phyloP scores from a whole-genome alignment of 2,113 vertebrate species.

The Plecotus auritus region DNA sequence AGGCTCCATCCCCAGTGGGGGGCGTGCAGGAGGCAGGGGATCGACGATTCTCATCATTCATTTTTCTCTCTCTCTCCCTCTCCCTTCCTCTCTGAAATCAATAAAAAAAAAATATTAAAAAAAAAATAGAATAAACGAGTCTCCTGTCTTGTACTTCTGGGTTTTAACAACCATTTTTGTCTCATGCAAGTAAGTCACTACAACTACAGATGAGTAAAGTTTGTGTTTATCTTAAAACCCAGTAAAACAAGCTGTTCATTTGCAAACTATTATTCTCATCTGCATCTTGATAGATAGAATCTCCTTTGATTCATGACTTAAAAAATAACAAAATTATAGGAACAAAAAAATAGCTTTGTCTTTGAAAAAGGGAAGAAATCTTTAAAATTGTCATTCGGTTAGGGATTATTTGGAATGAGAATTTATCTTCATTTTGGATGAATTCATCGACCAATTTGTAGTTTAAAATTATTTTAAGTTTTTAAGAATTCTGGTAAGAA shows the following conservation, averaged over 20 bases:
- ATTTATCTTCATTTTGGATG: neutral
- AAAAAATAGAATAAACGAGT: neutral
- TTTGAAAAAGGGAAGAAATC: neutral
- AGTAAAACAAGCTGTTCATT: constrained; percentile 21
- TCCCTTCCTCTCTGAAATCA: no score
- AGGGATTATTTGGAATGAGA: neutral
- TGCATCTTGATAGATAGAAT: neutral
- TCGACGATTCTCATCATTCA: no score
- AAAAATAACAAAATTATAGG: constrained; percentile 34
- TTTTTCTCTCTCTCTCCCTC: no score
- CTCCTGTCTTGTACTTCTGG: neutral
- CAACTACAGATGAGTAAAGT: constrained; percentile 38
- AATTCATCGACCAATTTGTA: neutral
- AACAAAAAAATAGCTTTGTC: constrained; percentile 11
- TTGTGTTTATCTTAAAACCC: constrained; percentile 51
- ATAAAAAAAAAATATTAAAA: no score
- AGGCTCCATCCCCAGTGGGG: no score
- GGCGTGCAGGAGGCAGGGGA: no score
- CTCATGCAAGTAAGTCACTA: neutral
- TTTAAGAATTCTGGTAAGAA: neutral
- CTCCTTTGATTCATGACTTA: neutral
- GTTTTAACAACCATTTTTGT: constrained; percentile 37
- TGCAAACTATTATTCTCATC: neutral
- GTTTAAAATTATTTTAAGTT: neutral
- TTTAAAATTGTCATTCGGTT: neutral